These are phyloP conservation scores for Sycophaga agraensis DNA, from an alignment of 1,140 invertebrate species.

Conservation along the genomic window DNA sequence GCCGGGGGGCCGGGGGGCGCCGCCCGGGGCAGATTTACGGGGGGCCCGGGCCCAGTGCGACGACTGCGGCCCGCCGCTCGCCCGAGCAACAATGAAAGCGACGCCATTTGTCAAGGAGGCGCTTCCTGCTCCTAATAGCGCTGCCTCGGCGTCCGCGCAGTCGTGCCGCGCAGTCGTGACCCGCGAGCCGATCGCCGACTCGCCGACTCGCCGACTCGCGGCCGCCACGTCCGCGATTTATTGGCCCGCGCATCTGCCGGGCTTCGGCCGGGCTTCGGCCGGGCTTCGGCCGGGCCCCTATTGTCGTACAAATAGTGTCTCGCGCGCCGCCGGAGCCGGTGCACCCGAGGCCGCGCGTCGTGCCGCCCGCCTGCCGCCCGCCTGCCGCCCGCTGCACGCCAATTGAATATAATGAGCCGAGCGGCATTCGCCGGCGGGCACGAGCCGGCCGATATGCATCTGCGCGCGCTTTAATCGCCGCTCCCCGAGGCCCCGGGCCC, in stretches of 20 bases:
- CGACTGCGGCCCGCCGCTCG: too few species aligned
- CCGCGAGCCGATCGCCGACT: neutral
- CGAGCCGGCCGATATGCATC: too few species aligned
- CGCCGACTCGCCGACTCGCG: neutral
- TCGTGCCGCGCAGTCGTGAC: neutral
- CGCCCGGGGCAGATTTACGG: slow-evolving; percentile 44
- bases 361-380: too few species aligned
- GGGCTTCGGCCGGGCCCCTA: too few species aligned
- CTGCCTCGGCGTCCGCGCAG: neutral
- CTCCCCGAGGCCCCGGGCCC: too few species aligned
- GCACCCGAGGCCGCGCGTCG: too few species aligned
- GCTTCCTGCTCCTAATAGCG: slow-evolving; percentile 41
- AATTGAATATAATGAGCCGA: slow-evolving; percentile 11
- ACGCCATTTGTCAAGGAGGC: slow-evolving; percentile 49
- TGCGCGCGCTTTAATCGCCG: too few species aligned
- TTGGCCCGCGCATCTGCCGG: too few species aligned
- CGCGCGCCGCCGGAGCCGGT: neutral
- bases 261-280: too few species aligned
- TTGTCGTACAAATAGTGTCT: slow-evolving; percentile 16
- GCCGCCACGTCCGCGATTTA: slow-evolving; percentile 8
- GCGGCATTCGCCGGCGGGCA: too few species aligned
- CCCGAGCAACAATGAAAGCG: slow-evolving; percentile 46
- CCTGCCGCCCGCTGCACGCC: too few species aligned
- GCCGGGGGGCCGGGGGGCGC: neutral
- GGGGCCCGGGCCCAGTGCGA: slow-evolving; percentile 20